Conservation (phyloP, 2,888 invertebrate genomes). For the Panorpa germanica region DNA sequence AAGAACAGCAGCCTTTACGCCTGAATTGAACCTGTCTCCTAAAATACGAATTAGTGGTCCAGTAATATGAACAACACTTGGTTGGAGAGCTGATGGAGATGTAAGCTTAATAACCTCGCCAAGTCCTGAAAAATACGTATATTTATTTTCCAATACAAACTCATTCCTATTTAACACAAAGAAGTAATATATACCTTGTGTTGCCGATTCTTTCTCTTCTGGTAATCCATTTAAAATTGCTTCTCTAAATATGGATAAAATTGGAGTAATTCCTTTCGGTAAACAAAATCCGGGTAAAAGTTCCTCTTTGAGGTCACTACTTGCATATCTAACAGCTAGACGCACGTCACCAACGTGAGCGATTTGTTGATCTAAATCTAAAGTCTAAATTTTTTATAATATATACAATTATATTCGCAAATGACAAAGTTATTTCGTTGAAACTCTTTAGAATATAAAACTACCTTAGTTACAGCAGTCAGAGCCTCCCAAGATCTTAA, state of each 20-base stretch:
- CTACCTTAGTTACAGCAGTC: slow-evolving; percentile 73
- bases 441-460: too few relatives aligned
- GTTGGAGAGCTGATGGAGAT: slow-evolving; percentile 72
- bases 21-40: slow-evolving; percentile 85
- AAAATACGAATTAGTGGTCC: slow-evolving; percentile 95
- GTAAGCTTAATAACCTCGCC: slow-evolving; percentile 64
- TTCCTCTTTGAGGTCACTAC: slow-evolving; percentile 61
- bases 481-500: slow-evolving; percentile 85
- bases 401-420: too few relatives aligned
- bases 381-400: too few relatives aligned
- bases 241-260: slow-evolving; percentile 89
- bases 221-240: slow-evolving; percentile 88
- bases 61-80: slow-evolving; percentile 92
- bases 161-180: too few relatives aligned
- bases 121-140: background rate
- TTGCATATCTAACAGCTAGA: slow-evolving; percentile 81
- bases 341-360: slow-evolving; percentile 76
- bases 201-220: slow-evolving; percentile 90
- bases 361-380: slow-evolving; percentile 70
- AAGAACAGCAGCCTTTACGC: slow-evolving; percentile 88
- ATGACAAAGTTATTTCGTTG: too few relatives aligned
- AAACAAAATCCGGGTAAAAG: slow-evolving; percentile 84
- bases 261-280: slow-evolving; percentile 85
- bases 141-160: slow-evolving; percentile 16
- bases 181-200: slow-evolving; percentile 79